phyloP scores from a whole-genome alignment of 2,113 vertebrate genomes.

The Pholis gunnellus region DNA sequence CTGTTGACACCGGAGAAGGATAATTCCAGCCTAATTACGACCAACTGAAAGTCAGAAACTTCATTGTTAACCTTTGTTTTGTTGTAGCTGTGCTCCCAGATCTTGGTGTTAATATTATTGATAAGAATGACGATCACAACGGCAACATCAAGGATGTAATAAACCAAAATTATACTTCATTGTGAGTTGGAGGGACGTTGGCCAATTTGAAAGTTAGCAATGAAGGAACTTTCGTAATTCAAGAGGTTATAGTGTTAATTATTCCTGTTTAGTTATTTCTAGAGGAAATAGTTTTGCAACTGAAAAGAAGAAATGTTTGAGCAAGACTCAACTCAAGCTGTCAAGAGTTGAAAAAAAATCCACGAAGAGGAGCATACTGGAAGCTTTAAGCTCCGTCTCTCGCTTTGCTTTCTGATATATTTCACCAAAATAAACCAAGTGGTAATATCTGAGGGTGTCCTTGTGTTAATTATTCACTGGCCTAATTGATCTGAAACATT shows the following conservation, averaged over 20 bases:
- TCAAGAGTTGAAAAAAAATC: background rate
- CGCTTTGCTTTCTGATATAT: background rate
- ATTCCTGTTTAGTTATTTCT: background rate
- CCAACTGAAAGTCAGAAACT: background rate
- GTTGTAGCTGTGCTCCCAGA: background rate
- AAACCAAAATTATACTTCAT: slow-evolving; percentile 7
- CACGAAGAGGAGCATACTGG: background rate
- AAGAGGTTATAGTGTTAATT: background rate
- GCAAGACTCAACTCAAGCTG: background rate
- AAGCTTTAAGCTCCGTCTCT: slow-evolving; percentile 1
- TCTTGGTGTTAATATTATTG: background rate
- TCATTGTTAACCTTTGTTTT: background rate
- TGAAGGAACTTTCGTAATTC: background rate
- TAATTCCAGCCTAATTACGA: slow-evolving; percentile 1
- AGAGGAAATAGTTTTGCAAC: background rate
- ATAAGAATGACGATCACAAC: background rate
- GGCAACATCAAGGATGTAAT: background rate
- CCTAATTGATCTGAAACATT: background rate
- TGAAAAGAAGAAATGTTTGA: background rate
- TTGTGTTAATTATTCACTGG: background rate
- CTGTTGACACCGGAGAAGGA: background rate
- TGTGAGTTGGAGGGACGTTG: background rate
- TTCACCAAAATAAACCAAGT: slow-evolving; percentile 31
- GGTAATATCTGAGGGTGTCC: background rate
- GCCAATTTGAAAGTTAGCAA: background rate